Conservation (phyloP, 1,140 invertebrate genomes). For the Asobara japonica region DNA sequence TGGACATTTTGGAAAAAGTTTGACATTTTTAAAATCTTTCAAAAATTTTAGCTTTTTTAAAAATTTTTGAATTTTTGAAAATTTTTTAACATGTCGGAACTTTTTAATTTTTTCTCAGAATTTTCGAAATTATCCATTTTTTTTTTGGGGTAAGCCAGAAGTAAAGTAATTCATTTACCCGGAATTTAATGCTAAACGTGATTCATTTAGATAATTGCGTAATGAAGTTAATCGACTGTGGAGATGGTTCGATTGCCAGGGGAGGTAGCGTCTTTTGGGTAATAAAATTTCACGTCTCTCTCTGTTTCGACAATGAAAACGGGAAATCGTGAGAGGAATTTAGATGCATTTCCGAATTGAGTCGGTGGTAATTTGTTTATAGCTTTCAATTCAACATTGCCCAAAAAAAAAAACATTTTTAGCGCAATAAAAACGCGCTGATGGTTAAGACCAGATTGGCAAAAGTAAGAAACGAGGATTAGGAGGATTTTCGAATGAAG, state of each 20-base stretch:
- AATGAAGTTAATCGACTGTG: conserved; percentile 59
- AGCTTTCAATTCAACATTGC: too few relatives aligned
- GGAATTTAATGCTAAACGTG: conserved; percentile 42
- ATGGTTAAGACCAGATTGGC: too few relatives aligned
- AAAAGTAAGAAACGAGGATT: too few relatives aligned
- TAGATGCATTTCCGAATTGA: neutral
- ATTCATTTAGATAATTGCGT: conserved; percentile 62
- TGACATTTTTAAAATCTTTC: too few relatives aligned
- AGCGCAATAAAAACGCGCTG: too few relatives aligned
- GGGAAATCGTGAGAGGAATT: conserved; percentile 11
- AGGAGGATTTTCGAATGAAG: too few relatives aligned
- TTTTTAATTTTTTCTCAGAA: too few relatives aligned
- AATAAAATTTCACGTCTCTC: conserved; percentile 33
- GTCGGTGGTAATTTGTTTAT: neutral
- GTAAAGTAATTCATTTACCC: neutral
- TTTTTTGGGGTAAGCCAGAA: neutral
- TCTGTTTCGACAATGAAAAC: conserved; percentile 2
- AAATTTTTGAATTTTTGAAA: too few relatives aligned
- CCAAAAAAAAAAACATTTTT: too few relatives aligned
- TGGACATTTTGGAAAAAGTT: too few relatives aligned
- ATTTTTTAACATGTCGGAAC: too few relatives aligned
- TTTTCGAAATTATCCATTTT: neutral
- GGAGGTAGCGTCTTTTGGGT: neutral
- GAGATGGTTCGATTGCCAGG: neutral
- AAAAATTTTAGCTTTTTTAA: too few relatives aligned